Base-by-base conservation (phyloP, 2,113 vertebrate genomes). In the Aphyosemion australe region DNA sequence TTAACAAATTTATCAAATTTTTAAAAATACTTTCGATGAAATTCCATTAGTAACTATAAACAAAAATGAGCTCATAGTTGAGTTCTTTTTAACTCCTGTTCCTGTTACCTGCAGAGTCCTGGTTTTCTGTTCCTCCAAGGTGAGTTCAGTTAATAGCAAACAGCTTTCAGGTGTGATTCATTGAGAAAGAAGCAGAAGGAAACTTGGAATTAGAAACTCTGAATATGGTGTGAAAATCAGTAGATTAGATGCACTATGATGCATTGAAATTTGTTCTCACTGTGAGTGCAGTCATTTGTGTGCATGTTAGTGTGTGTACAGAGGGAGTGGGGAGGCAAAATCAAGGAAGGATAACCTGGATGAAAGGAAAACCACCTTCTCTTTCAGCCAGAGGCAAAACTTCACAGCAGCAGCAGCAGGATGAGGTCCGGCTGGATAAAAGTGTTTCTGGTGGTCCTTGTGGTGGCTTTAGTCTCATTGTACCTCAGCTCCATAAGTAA, bases 401-500 rank as follows among this genome's bases (percentile, higher is more conserved):
- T 37, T 5, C 34, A 37, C 34, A 12, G 55, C 1, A 39, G 32
- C 1, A 39, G 32, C 43, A 11, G 12, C 48, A 82, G 11, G 41
- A 86, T 90, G 86, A 86, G 86, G 41, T 13, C 51, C 2, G 41
- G 66, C 21, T 53, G 59, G 56, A 7, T 82, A 7, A 84, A 71
- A 75, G 50, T 14, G 14, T 31, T 47, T 1, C 39, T 76, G 12
- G 1, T 63, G 8, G 15, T 14, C 10, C 8, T 87, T 0, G 20
- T 13, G 0, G 1, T 72, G 5, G 42, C 49, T 6, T n/a, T 4
- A 0, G 21, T 39, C 2, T 5, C 83, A 12, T 11, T 91, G 0
- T 89, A 78, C 76, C 55, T 91, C 2, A 6, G 57, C 20, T 88
- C 69, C 53, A 79, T 86, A 6, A 82, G 77, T 21, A 64, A 5